Percentiles rank a stretch among this genome's conserved stretches.
phyloP scores from a whole-genome alignment of 1,140 invertebrate genomes.

The Drosophila persimilis region DNA sequence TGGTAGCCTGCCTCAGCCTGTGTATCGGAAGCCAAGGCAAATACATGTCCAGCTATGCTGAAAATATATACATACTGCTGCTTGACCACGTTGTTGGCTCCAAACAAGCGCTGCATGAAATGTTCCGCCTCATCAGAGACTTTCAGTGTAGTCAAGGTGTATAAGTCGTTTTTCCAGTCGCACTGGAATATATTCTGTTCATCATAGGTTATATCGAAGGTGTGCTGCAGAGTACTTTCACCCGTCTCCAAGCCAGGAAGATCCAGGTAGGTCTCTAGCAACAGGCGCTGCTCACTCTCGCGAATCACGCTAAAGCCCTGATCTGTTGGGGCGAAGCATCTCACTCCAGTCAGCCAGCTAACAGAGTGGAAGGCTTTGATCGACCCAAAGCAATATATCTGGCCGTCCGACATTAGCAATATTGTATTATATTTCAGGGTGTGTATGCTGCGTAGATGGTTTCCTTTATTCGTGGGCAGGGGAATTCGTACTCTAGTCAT shows the following conservation, averaged over 20 bases:
- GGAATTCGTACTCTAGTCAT: slow-evolving; percentile 67
- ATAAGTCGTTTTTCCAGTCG: slow-evolving; percentile 59
- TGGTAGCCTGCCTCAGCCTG: slow-evolving; percentile 25
- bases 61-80: slow-evolving; percentile 53
- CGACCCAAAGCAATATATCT: slow-evolving; percentile 68
- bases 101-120: slow-evolving; percentile 60
- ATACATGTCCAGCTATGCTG: slow-evolving; percentile 61
- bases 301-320: slow-evolving; percentile 67
- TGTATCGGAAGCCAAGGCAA: slow-evolving; percentile 31
- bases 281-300: slow-evolving; percentile 26
- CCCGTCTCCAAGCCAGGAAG: slow-evolving; percentile 54
- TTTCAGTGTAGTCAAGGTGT: slow-evolving; percentile 46
- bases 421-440: slow-evolving; percentile 71
- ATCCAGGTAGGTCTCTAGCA: slow-evolving; percentile 64
- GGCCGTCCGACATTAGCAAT: slow-evolving; percentile 65
- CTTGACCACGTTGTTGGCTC: neutral
- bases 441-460: slow-evolving; percentile 46
- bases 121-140: slow-evolving; percentile 40
- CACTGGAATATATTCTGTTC: slow-evolving; percentile 67
- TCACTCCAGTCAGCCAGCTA: slow-evolving; percentile 59
- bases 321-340: slow-evolving; percentile 45
- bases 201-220: slow-evolving; percentile 73
- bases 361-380: slow-evolving; percentile 63
- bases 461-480: slow-evolving; percentile 32
- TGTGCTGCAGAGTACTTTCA: slow-evolving; percentile 41